Conservation (phyloP, 2,888 invertebrate species). For the Alentia gelatinosa region DNA sequence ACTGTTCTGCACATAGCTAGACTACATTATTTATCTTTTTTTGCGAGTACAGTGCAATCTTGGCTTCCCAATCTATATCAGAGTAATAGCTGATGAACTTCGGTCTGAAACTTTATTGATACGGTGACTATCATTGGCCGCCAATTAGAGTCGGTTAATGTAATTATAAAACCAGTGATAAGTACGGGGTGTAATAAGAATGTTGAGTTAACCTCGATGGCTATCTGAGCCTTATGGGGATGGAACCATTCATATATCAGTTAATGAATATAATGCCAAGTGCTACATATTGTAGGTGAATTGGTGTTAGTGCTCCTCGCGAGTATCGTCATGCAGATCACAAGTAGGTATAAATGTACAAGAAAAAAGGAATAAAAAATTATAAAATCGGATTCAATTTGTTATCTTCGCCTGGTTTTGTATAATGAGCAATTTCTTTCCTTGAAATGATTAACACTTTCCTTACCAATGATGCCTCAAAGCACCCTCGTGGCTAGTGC, state of each 20-base stretch:
- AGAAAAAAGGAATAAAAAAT: background rate
- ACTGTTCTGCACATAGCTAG: constrained; percentile 1
- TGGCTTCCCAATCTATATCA: background rate
- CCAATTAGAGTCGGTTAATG: no score
- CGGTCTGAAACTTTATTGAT: no score
- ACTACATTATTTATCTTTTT: background rate
- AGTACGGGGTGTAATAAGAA: no score
- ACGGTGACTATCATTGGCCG: no score
- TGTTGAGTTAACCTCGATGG: no score
- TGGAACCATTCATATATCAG: no score
- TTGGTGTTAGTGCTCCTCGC: background rate
- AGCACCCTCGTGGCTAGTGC: no score
- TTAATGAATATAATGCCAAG: background rate
- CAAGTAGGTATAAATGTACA: background rate
- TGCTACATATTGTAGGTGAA: background rate
- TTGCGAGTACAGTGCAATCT: background rate
- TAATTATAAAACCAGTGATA: background rate
- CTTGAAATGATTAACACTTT: no score
- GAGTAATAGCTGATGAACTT: background rate
- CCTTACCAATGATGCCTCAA: no score
- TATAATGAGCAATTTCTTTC: background rate
- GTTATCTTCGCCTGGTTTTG: no score
- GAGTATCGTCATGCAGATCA: background rate
- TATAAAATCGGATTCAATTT: background rate
- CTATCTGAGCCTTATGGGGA: no score